Conservation (phyloP, 2,888 invertebrate genomes). For the Eretmocerus hayati region DNA sequence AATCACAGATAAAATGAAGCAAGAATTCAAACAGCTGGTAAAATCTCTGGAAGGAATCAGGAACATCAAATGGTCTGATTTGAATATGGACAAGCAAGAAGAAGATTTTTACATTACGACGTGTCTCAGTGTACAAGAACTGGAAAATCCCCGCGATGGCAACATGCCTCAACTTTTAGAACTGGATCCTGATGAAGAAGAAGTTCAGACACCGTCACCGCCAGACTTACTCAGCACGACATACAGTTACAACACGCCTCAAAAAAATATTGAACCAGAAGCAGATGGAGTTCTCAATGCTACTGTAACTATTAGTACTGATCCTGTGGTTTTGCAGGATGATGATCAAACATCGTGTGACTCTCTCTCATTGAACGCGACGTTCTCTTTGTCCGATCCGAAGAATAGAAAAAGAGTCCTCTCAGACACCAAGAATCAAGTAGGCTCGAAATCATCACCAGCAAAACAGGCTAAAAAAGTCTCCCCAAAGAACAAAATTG, state of each 20-base stretch:
- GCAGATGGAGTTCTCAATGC: conserved; percentile 16
- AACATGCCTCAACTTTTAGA: conserved; percentile 27
- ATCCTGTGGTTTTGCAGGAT: conserved; percentile 1
- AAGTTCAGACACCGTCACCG: conserved; percentile 3
- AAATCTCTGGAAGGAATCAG: conserved; percentile 55
- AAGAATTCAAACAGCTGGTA: conserved; percentile 55
- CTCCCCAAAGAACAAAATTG: conserved; percentile 22
- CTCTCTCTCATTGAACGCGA: conserved; percentile 29
- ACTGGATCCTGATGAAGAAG: conserved; percentile 20
- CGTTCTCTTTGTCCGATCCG: conserved; percentile 24
- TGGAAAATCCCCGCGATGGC: conserved; percentile 31
- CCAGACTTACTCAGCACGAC: conserved; percentile 7
- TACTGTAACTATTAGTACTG: conserved; percentile 13
- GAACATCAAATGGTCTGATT: conserved; percentile 57
- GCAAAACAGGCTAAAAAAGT: conserved; percentile 33
- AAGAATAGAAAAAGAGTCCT: conserved; percentile 37
- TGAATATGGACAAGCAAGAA: conserved; percentile 34
- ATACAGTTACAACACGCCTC: conserved; percentile 12
- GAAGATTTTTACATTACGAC: conserved; percentile 38
- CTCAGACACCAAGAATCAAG: conserved; percentile 34
- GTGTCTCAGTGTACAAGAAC: conserved; percentile 30
- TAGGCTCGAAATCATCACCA: conserved; percentile 27
- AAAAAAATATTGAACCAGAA: conserved; percentile 2
- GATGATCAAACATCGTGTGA: conserved; percentile 7
- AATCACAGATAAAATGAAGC: conserved; percentile 52